Evolutionary conservation across 2,888 invertebrate genomes (phyloP).

Genomic region (Caenorhabditis sp.): DNA sequence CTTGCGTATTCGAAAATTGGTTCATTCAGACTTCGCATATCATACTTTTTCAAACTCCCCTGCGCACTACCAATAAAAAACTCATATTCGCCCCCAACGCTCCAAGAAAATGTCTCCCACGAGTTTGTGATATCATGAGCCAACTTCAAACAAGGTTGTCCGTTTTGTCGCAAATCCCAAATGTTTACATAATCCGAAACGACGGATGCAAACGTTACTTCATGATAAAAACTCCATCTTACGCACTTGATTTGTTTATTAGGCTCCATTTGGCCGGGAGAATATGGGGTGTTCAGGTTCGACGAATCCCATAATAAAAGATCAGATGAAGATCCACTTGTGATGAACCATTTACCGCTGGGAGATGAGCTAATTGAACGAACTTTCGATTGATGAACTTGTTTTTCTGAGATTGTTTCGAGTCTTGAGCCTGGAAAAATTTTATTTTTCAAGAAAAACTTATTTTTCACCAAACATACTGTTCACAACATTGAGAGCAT

Average conservation of each 20-base stretch:
- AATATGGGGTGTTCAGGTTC: constrained; percentile 39
- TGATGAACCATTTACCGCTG: constrained; percentile 29
- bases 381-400: neutral
- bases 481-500: constrained; percentile 29
- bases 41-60: no score
- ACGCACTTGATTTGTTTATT: constrained; percentile 40
- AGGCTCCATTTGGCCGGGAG: constrained; percentile 35
- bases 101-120: no score
- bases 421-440: neutral
- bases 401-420: neutral
- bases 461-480: constrained; percentile 13
- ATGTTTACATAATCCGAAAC: constrained; percentile 26
- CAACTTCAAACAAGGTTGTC: constrained; percentile 38
- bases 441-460: neutral
- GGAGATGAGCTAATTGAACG: neutral
- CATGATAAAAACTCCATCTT: constrained; percentile 33
- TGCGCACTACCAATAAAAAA: no score
- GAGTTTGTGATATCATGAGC: constrained; percentile 20
- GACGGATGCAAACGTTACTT: constrained; percentile 35
- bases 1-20: no score
- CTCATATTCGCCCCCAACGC: no score
- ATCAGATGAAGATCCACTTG: constrained; percentile 38
- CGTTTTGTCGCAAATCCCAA: constrained; percentile 41
- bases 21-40: no score
- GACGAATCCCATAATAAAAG: constrained; percentile 44